A percentile compares a stretch with the other conserved stretches of the same genome.
These are phyloP conservation scores for Drosophila sordidapex DNA, from an alignment of 2,888 invertebrate species.

Conservation along the genomic window DNA sequence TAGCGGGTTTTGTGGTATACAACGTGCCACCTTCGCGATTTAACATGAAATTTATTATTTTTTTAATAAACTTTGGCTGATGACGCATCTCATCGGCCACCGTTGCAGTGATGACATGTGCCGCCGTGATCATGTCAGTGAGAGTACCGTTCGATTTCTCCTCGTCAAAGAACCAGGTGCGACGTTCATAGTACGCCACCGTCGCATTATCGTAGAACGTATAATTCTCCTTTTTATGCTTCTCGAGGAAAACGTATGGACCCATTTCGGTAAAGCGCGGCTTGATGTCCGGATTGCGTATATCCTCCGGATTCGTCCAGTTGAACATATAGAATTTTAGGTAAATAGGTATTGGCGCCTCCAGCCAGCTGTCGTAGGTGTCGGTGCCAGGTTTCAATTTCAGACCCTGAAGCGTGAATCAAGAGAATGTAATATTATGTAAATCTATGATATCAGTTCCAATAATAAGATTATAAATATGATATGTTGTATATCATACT, in stretches of 20 bases:
- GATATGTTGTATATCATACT: slow-evolving; percentile 30
- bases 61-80: slow-evolving; percentile 83
- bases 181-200: slow-evolving; percentile 90
- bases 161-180: slow-evolving; percentile 90
- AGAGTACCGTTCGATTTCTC: slow-evolving; percentile 89
- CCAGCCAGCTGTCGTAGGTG: slow-evolving; percentile 90
- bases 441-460: neutral
- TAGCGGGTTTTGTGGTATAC: slow-evolving; percentile 88
- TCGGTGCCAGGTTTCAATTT: slow-evolving; percentile 87
- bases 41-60: slow-evolving; percentile 87
- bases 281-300: slow-evolving; percentile 85
- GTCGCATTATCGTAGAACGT: slow-evolving; percentile 90
- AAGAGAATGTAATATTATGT: neutral
- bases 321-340: slow-evolving; percentile 91
- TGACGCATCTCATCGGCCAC: slow-evolving; percentile 87
- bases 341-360: slow-evolving; percentile 93
- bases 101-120: slow-evolving; percentile 91
- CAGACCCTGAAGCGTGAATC: slow-evolving; percentile 86
- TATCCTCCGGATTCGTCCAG: slow-evolving; percentile 90
- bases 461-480: neutral
- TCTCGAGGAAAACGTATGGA: slow-evolving; percentile 88
- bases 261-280: slow-evolving; percentile 87
- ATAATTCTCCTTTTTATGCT: slow-evolving; percentile 85
- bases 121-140: slow-evolving; percentile 88
- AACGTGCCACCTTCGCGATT: slow-evolving; percentile 85